Percentiles rank a stretch among this genome's conserved stretches.
phyloP scores from a whole-genome alignment of 2,113 vertebrate species.

The Erpornis zantholeuca region DNA sequence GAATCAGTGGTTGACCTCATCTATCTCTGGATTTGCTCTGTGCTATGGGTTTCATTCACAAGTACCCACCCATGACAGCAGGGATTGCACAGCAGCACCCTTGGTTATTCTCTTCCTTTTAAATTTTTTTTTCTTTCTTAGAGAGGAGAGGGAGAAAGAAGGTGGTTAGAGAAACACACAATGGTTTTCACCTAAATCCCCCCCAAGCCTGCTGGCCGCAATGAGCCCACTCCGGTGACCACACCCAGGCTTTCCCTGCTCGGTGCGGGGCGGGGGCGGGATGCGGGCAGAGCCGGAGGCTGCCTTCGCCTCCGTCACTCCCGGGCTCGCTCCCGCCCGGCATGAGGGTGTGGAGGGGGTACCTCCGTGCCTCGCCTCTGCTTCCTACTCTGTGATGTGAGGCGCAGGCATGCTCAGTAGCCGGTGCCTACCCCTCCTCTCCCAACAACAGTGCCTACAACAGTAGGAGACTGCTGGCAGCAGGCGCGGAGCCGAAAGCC shows the following conservation, averaged over 20 bases:
- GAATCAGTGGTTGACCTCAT: background rate
- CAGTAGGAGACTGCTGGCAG: conserved; percentile 3
- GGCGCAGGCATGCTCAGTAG: conserved; percentile 68
- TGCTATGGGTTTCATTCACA: background rate
- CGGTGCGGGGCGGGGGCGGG: background rate
- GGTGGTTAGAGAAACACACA: rapidly evolving
- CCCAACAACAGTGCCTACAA: conserved; percentile 17
- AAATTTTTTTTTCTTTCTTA: rapidly evolving
- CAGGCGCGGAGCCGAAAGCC: conserved; percentile 47
- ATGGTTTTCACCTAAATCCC: rapidly evolving
- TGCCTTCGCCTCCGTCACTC: background rate
- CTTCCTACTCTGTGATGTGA: background rate
- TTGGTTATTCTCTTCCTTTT: no score
- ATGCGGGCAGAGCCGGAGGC: background rate
- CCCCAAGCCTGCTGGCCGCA: background rate
- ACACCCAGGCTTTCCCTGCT: background rate
- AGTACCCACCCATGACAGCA: background rate
- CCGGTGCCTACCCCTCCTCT: conserved; percentile 41
- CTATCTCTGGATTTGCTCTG: background rate
- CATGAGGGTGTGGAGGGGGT: background rate
- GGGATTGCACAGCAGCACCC: background rate
- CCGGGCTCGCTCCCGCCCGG: background rate
- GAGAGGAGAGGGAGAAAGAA: background rate
- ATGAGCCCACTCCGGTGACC: background rate
- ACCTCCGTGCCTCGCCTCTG: background rate